Conservation (phyloP, 2,797 vertebrate genomes). For the Catostomus latipinnis region DNA sequence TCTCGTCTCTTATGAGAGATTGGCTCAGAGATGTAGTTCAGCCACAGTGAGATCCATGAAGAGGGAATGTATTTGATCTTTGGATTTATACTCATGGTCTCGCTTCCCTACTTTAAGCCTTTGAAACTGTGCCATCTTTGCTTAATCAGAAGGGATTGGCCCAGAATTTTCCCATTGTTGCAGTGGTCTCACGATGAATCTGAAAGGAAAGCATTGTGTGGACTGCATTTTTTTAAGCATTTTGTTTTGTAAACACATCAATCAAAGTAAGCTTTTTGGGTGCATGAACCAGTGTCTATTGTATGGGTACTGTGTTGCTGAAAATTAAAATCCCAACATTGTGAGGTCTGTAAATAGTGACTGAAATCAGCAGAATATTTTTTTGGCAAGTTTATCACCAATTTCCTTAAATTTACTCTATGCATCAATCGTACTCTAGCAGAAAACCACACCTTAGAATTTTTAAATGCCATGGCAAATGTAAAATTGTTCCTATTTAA, state of each 20-base stretch:
- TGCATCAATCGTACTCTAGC: neutral
- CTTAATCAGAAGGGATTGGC: constrained; percentile 28
- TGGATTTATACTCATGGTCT: constrained; percentile 3
- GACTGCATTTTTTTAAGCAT: constrained; percentile 4
- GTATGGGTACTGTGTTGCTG: neutral
- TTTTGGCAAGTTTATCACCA: neutral
- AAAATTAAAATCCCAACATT: constrained; percentile 4
- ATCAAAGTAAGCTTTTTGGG: neutral
- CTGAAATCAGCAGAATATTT: neutral
- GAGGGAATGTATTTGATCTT: neutral
- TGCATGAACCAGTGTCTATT: neutral
- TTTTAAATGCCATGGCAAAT: too few species aligned
- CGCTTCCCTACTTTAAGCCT: constrained; percentile 12
- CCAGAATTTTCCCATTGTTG: constrained; percentile 10
- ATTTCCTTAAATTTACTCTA: neutral
- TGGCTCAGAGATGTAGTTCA: neutral
- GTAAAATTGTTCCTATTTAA: too few species aligned
- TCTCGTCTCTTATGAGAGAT: neutral
- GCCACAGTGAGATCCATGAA: neutral
- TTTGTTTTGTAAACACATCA: constrained; percentile 24
- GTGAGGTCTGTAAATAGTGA: neutral
- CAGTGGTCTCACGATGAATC: neutral
- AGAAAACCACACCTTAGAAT: neutral
- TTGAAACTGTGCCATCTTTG: constrained; percentile 9
- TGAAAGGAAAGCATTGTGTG: neutral